Base-by-base conservation (phyloP, 23 tunicate genomes). In the Corella eumyota region DNA sequence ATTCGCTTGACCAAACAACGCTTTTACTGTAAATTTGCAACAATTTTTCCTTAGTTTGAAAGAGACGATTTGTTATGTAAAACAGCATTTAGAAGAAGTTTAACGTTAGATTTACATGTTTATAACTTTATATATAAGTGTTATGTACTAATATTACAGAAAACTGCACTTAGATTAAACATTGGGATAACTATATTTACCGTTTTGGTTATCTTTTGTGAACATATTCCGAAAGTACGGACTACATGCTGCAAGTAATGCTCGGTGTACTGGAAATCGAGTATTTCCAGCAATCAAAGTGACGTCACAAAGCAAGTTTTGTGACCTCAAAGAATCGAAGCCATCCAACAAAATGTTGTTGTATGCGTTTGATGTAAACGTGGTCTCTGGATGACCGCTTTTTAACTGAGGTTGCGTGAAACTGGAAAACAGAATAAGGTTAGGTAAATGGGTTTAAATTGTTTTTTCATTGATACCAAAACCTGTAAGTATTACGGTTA, bases 161-260 rank as follows among this genome's bases (percentile, higher is more conserved):
- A n/a, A n/a, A n/a, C n/a, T n/a, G n/a, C 48, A 40, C 48, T 9
- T 40, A 40, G 15, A 11, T 15, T 15, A 11, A 40, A 11, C 11
- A 15, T 40, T 11, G 48, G 15, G 13, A 40, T 40, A 15, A 40
- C 13, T 11, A 9, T 40, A 17, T 60, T 52, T 71, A 81, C 98
- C 91, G 36, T 76, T 81, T 50, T 92, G 82, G 37, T 62, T 77
- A 69, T 92, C 98, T 52, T 83, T 82, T 0, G 98, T 92, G 66
- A 92, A 92, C 98, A 92, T 92, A 9, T 75, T 78, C 3, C 70
- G 49, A 64, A 92, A 92, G 60, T 92, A 92, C 13, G 98, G 98
- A 46, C 92, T 81, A 69, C 98, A 92, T 58, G 98, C 93, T 3
- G 98, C 98, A 1, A 92, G 73, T 37, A 92, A 50, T 13, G 93